Conservation (phyloP, 1,140 invertebrate species). For the Drosophila sp. region DNA sequence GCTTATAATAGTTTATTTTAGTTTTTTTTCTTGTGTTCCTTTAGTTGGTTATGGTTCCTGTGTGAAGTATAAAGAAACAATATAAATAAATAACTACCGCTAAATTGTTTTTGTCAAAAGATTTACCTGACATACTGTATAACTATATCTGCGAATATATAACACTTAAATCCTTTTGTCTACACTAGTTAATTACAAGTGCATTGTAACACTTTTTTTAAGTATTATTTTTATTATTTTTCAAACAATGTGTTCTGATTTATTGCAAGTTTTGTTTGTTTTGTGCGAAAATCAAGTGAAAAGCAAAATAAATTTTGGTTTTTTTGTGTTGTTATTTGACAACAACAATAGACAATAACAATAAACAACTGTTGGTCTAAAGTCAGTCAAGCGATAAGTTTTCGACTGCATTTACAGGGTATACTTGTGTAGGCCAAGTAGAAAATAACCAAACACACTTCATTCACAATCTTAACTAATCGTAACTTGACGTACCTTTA, state of each 20-base stretch:
- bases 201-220: neutral
- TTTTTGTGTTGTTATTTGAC: conserved; percentile 1
- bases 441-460: neutral
- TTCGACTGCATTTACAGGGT: neutral
- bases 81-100: no score
- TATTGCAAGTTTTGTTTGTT: conserved; percentile 24
- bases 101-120: no score
- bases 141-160: neutral
- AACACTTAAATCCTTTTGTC: conserved; percentile 12
- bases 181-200: no score
- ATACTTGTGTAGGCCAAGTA: neutral
- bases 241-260: conserved; percentile 18
- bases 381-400: conserved; percentile 27
- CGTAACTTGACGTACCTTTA: neutral
- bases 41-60: no score
- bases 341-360: conserved; percentile 33
- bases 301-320: neutral
- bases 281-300: conserved; percentile 27
- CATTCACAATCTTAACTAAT: neutral
- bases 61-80: no score
- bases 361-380: conserved; percentile 9
- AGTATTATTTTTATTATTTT: conserved; percentile 7
- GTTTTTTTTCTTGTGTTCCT: no score
- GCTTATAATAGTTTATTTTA: no score
- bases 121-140: no score